Evolutionary conservation across 2,797 vertebrate genomes (phyloP).

Genomic region (Oreochromis mossambicus): DNA sequence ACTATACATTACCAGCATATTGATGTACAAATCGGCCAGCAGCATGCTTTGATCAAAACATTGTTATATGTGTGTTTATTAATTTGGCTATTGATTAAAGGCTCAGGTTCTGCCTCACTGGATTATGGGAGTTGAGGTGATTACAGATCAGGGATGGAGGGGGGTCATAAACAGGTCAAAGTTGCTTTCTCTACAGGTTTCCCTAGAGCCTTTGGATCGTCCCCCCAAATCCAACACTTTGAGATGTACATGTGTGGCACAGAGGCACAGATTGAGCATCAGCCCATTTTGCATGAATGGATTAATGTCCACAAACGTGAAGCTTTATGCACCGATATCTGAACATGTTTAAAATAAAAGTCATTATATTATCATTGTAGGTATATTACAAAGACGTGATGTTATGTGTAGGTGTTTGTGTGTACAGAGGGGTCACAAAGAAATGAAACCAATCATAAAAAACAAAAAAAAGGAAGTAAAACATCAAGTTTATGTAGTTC

Average conservation of each 20-base stretch:
- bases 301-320: not conserved
- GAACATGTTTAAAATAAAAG: not conserved
- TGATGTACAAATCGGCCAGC: slow-evolving; percentile 51
- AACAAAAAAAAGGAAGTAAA: slow-evolving; percentile 24
- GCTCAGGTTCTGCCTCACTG: slow-evolving; percentile 30
- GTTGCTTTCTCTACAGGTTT: slow-evolving; percentile 41
- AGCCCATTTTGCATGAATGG: not conserved
- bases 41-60: slow-evolving; percentile 15
- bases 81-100: slow-evolving; percentile 9
- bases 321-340: not conserved
- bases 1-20: slow-evolving; percentile 49
- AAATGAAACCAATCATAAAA: slow-evolving; percentile 19
- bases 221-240: slow-evolving; percentile 47
- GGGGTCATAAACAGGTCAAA: slow-evolving; percentile 57
- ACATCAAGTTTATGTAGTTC: slow-evolving; percentile 49
- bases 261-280: slow-evolving; percentile 7
- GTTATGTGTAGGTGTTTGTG: not conserved
- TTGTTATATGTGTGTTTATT: slow-evolving; percentile 5
- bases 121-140: slow-evolving; percentile 29
- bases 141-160: not conserved
- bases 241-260: not conserved
- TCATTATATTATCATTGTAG: not conserved
- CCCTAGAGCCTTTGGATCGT: slow-evolving; percentile 54
- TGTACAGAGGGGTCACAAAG: not conserved
- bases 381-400: not conserved